phyloP scores from a whole-genome alignment of 2,888 invertebrate genomes.

The Molorchus minor region DNA sequence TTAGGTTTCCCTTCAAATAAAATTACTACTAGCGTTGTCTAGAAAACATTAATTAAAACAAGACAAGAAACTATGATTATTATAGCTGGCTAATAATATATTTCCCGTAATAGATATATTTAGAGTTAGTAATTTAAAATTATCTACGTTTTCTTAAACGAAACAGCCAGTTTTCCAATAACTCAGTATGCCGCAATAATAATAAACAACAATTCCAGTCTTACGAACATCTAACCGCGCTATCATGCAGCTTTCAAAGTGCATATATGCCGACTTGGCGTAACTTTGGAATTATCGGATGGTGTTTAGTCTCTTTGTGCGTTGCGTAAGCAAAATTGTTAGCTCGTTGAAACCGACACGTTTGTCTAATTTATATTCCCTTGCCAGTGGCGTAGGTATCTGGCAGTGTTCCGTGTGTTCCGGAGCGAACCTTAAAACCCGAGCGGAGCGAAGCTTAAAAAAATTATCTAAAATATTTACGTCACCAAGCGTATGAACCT shows the following conservation, averaged over 20 bases:
- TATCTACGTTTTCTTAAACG: background rate
- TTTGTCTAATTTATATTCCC: constrained; percentile 37
- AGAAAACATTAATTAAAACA: too few species aligned
- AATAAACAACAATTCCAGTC: constrained; percentile 46
- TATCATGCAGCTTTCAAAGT: constrained; percentile 40
- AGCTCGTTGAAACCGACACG: constrained; percentile 39
- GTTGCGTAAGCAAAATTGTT: constrained; percentile 27
- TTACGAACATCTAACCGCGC: constrained; percentile 40
- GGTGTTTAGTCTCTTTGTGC: constrained; percentile 22
- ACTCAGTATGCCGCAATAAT: constrained; percentile 34
- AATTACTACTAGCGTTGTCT: too few species aligned
- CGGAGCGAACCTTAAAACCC: too few species aligned
- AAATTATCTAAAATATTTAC: too few species aligned
- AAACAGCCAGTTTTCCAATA: constrained; percentile 23
- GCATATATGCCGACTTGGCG: constrained; percentile 41
- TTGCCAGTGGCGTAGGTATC: too few species aligned
- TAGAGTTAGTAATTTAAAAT: background rate
- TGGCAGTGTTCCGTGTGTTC: too few species aligned
- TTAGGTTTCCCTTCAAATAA: too few species aligned
- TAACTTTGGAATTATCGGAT: constrained; percentile 36
- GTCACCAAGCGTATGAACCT: too few species aligned
- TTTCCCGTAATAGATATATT: background rate
- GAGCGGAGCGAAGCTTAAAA: too few species aligned
- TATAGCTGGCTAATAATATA: too few species aligned
- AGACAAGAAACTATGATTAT: too few species aligned